phyloP scores from a whole-genome alignment of 2,888 invertebrate species.

The Scaeva pyrastri region DNA sequence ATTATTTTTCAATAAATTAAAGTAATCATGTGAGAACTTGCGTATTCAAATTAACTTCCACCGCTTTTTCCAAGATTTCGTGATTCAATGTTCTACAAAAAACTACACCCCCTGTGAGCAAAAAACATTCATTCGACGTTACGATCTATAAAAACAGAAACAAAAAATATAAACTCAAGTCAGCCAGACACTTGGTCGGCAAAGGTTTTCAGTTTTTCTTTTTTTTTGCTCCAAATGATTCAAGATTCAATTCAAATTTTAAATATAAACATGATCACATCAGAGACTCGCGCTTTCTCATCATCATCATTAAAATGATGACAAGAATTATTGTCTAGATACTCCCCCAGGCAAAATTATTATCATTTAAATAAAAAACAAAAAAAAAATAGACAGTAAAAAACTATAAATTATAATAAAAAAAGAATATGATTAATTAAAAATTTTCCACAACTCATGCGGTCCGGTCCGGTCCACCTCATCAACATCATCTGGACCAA shows the following conservation, averaged over 20 bases:
- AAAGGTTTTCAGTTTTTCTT: background rate
- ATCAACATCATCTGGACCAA: background rate
- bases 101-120: no score
- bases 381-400: background rate
- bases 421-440: slow-evolving; percentile 42
- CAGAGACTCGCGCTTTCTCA: background rate
- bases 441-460: slow-evolving; percentile 22
- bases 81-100: no score
- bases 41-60: no score
- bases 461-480: background rate
- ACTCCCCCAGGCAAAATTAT: background rate
- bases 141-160: background rate
- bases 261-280: slow-evolving; percentile 25
- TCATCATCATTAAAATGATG: slow-evolving; percentile 1
- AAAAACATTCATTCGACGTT: background rate
- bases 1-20: no score
- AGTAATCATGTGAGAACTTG: no score
- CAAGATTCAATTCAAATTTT: slow-evolving; percentile 14
- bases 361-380: background rate
- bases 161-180: background rate
- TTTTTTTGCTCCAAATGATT: slow-evolving; percentile 1
- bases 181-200: slow-evolving; percentile 28
- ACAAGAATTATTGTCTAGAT: background rate
- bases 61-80: no score
- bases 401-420: slow-evolving; percentile 36